Evolutionary conservation across 1,140 invertebrate species (phyloP).

Genomic region (Philotrypesis tridentata): DNA sequence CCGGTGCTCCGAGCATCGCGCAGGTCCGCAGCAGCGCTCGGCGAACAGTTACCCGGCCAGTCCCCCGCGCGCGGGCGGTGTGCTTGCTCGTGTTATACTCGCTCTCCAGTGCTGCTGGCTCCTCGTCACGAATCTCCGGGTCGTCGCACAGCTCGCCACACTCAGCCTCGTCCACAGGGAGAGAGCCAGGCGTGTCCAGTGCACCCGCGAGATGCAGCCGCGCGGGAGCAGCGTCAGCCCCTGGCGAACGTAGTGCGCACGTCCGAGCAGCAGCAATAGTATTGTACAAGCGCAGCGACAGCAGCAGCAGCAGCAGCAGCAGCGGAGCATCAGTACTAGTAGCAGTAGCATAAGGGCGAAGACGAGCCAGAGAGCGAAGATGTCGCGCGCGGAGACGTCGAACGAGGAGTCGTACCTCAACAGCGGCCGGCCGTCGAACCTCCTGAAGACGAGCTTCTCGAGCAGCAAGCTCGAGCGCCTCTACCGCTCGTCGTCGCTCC

Average conservation of each 20-base stretch:
- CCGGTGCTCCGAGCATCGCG: slow-evolving; percentile 28
- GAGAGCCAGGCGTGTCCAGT: background rate
- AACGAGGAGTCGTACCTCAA: slow-evolving; percentile 72
- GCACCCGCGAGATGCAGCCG: slow-evolving; percentile 14
- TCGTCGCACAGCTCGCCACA: no score
- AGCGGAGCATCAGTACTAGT: background rate
- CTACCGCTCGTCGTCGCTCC: slow-evolving; percentile 84
- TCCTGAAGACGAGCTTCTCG: slow-evolving; percentile 68
- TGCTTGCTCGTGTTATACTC: slow-evolving; percentile 14
- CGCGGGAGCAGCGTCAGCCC: background rate
- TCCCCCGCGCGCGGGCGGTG: slow-evolving; percentile 70
- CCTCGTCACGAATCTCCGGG: no score
- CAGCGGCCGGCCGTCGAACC: slow-evolving; percentile 68
- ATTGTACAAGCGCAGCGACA: background rate
- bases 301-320: background rate
- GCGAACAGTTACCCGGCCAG: slow-evolving; percentile 68
- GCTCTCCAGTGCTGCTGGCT: background rate
- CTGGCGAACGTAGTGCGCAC: background rate
- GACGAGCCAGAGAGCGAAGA: background rate
- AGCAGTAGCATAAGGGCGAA: background rate
- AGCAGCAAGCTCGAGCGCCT: slow-evolving; percentile 78
- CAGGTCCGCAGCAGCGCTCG: slow-evolving; percentile 54
- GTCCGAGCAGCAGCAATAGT: background rate
- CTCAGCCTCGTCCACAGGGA: background rate
- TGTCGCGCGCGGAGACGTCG: slow-evolving; percentile 58